These are phyloP conservation scores for Anolis apletophallus DNA, from an alignment of 2,797 vertebrate genomes.

Conservation along the genomic window DNA sequence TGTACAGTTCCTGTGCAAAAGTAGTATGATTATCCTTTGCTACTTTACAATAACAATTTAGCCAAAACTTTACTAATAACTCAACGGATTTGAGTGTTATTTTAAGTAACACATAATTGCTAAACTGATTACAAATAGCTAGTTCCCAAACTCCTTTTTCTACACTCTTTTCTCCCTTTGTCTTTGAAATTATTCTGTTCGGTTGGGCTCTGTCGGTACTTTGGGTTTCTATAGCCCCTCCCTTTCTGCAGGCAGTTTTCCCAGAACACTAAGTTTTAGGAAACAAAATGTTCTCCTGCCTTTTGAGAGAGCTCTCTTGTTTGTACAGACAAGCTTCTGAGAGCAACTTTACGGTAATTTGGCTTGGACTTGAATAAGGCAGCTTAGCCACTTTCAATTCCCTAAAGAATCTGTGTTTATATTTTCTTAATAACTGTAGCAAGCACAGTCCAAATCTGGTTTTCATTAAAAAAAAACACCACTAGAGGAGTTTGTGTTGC, in stretches of 20 bases:
- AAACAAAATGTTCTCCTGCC: constrained; percentile 62
- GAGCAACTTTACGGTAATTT: constrained; percentile 39
- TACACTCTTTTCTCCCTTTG: not conserved
- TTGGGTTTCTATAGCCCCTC: constrained; percentile 30
- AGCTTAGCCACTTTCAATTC: constrained; percentile 48
- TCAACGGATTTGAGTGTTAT: too few relatives aligned
- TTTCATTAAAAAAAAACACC: constrained; percentile 48
- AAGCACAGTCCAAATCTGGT: constrained; percentile 53
- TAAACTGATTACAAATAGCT: not conserved
- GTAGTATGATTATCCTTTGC: too few relatives aligned
- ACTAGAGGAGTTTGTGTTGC: constrained; percentile 31
- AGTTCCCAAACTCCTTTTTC: not conserved
- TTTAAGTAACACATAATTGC: not conserved
- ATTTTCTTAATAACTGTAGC: constrained; percentile 46
- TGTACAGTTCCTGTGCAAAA: too few relatives aligned
- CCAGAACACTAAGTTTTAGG: constrained; percentile 53
- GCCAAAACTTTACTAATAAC: too few relatives aligned
- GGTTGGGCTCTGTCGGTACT: constrained; percentile 4
- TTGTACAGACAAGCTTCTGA: constrained; percentile 19
- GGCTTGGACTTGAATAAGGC: constrained; percentile 44
- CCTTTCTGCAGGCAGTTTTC: constrained; percentile 39
- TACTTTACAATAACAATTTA: too few relatives aligned
- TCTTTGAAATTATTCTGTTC: not conserved
- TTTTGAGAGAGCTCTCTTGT: constrained; percentile 41
- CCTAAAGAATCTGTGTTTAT: constrained; percentile 41